These are phyloP conservation scores for Zapus hudsonius DNA, from an alignment of 2,113 vertebrate genomes.

Conservation along the genomic window DNA sequence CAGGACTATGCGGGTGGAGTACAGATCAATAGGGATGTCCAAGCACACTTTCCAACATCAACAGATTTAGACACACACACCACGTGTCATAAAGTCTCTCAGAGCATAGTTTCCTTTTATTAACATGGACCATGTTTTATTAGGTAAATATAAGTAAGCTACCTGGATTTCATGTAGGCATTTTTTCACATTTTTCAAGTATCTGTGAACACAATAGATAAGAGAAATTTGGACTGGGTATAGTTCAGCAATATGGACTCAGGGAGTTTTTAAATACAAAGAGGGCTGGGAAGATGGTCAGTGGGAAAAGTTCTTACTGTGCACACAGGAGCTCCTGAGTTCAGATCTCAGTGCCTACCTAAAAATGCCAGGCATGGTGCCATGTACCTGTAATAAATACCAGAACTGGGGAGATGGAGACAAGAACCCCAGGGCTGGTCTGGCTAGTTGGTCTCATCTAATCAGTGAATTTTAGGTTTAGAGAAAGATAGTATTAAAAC, in stretches of 20 bases:
- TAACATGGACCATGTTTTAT: background rate
- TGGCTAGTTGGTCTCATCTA: too few species aligned
- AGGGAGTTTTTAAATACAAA: background rate
- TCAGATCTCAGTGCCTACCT: too few species aligned
- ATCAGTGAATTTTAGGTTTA: too few species aligned
- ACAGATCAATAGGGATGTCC: background rate
- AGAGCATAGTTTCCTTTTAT: background rate
- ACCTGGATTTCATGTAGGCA: background rate
- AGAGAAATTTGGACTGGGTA: background rate
- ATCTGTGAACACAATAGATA: background rate
- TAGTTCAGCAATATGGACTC: background rate
- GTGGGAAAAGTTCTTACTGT: too few species aligned
- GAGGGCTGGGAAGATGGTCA: background rate
- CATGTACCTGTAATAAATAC: too few species aligned
- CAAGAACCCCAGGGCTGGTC: too few species aligned
- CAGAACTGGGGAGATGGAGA: too few species aligned
- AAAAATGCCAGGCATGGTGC: too few species aligned
- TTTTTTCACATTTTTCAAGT: background rate
- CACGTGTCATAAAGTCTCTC: background rate
- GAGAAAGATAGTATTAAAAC: too few species aligned
- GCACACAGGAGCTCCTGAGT: too few species aligned
- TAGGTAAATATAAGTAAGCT: background rate
- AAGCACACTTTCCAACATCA: background rate
- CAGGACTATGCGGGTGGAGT: background rate
- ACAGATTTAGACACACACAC: background rate